Evolutionary conservation across 2,888 invertebrate species (phyloP), one percentile per base, ranked within the genome.

Genomic region (Lasioglossum malachurum): DNA sequence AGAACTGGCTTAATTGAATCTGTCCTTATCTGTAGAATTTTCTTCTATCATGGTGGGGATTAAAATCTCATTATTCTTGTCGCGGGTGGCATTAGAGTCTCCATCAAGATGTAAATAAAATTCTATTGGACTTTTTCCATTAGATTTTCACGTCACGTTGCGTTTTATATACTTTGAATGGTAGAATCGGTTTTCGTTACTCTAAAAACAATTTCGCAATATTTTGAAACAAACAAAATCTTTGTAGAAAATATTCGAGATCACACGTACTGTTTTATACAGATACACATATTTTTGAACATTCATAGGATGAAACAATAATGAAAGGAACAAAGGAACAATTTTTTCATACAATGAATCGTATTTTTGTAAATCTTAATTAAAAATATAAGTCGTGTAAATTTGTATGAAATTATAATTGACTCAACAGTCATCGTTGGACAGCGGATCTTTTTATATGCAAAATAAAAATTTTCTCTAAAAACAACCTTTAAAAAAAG

Each of bases 11-110:
- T 78, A 78, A 78, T 78, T 69, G 49, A 69, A 49, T 69, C 35
- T 46, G 31, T 69, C 35, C 67, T 78, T 78, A 69, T 35, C 77
- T 44, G 41, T 57, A 60, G 60, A 60, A 53, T 75, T 75, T 60
- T 44, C 38, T 75, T 60, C 60, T 57, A 75, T 75, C 60, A 27
- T 57, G 2, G 14, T 27, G 27, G 44, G 60, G 75, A 75, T 75
- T 44, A 75, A 64, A 75, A 38, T 23, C 44, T 41, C 75, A 75
- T 75, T 75, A 75, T 60, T 60, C 41, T 60, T 38, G 60, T 60
- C 41, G 19, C 38, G 35, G 60, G 19, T 41, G 41, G 60, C 57
- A 64, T 75, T 44, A 75, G n/a, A 41, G 60, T 31, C 41, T 41
- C 23, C 49, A 23, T 71, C n/a, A 31, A 60, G 60, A 75, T 64